Evolutionary conservation across 2,113 vertebrate genomes (phyloP).

Genomic region (Platysternon megacephalum): DNA sequence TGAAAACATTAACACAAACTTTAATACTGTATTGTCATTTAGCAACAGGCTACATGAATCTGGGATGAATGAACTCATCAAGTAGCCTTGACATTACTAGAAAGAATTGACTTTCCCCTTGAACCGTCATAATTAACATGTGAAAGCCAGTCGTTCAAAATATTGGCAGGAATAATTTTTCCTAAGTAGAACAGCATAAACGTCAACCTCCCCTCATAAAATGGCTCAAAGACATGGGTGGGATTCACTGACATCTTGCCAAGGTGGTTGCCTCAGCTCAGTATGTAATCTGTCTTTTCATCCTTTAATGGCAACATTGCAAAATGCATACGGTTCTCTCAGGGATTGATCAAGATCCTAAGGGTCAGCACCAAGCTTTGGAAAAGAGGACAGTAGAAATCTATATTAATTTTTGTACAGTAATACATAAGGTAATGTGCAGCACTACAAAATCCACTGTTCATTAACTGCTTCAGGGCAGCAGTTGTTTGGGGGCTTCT

Average conservation of each 20-base stretch:
- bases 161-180: neutral
- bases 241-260: neutral
- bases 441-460: neutral
- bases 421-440: neutral
- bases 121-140: neutral
- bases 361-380: neutral
- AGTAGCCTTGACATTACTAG: neutral
- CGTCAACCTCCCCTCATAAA: neutral
- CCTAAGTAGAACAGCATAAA: neutral
- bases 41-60: neutral
- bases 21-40: neutral
- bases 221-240: neutral
- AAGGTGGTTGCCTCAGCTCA: neutral
- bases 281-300: neutral
- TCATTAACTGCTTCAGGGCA: neutral
- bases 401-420: rapidly evolving
- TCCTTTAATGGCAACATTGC: neutral
- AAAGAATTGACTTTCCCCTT: neutral
- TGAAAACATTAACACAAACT: neutral
- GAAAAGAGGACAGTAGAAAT: neutral
- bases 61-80: neutral
- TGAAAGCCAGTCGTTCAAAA: neutral
- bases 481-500: neutral
- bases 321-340: neutral
- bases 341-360: neutral